Base-by-base conservation (phyloP, 37 sponge, comb jelly and placozoan genomes). In the Halichondria panicea region DNA sequence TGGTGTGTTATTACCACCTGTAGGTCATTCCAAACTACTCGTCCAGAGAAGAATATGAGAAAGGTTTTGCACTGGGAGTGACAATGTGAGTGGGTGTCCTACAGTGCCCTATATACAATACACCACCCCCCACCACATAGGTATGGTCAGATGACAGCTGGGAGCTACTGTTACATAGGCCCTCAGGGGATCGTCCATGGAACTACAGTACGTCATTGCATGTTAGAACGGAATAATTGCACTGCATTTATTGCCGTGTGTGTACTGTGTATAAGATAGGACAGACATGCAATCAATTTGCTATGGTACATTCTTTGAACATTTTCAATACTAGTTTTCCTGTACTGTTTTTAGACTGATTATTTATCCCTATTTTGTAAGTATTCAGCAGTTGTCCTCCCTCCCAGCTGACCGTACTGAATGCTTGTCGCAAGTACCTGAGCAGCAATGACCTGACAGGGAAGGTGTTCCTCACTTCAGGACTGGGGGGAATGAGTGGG, bases 141-240 rank as follows among this genome's bases (percentile, higher is more conserved):
- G 89, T 98, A 95, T 68, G 99, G 99, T 7, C 99, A 98, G 76
- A 98, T 98, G 99, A 98, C 99, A 13, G 99, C 99, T 4, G 99
- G 99, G 22, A 98, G 99, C 66, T 98, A 98, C 77, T 92, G 91
- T 75, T 98, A 95, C 81, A 98, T 98, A 39, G 99, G 99, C n/a
- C 99, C 99, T 1, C 99, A 98, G 79, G 99, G 99, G 21, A 98
- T 98, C 40, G 96, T 98, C n/a, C 99, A 98, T 70, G 99, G 99
- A 15, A 98, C 99, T 0, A 92, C 95, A 3, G 93, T 95, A 66
- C 43, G 83, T 59, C 28, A 11, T 11, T 48, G 13, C 52, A 11
- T 15, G 15, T 18, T 18, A 48, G 15, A 48, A 48, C 15, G 11
- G 11, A 48, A 48, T 48, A 48, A 11, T 48, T 15, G 15, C 11